These are phyloP conservation scores for Diplolepis rosae DNA, from an alignment of 2,888 invertebrate genomes.

Conservation along the genomic window DNA sequence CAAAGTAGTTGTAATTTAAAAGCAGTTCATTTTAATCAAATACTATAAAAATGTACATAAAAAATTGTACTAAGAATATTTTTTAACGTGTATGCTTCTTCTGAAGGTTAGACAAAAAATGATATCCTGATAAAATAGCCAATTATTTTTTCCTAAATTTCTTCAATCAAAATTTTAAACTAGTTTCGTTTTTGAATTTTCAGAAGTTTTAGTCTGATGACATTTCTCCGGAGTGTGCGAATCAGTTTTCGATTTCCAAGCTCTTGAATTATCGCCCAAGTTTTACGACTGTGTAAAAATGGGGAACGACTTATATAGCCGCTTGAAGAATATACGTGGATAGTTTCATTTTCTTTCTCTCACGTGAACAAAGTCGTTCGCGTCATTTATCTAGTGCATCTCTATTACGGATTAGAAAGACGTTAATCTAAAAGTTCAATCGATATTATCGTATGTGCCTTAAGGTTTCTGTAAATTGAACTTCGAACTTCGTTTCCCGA, in stretches of 20 bases:
- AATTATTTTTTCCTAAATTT: background rate
- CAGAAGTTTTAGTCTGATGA: background rate
- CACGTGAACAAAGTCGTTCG: background rate
- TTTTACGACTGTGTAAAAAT: constrained; percentile 20
- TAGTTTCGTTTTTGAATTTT: constrained; percentile 12
- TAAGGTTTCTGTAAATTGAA: background rate
- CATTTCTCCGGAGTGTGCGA: constrained; percentile 5
- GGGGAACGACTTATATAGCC: constrained; percentile 12
- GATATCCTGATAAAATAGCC: no score
- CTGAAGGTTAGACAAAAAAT: no score
- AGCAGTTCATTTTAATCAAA: no score
- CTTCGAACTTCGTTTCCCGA: background rate
- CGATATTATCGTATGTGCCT: background rate
- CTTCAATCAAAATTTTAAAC: background rate
- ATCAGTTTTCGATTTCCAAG: constrained; percentile 19
- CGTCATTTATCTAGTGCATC: background rate
- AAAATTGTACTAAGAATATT: no score
- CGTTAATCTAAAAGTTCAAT: background rate
- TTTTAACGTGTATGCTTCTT: no score
- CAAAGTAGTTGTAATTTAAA: no score
- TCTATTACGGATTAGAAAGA: background rate
- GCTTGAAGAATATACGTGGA: background rate
- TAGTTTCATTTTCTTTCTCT: constrained; percentile 17
- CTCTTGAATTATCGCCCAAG: constrained; percentile 6
- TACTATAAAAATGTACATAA: no score